Base-by-base conservation (phyloP, 1,140 invertebrate species). In the Neuroterus valhalla region DNA sequence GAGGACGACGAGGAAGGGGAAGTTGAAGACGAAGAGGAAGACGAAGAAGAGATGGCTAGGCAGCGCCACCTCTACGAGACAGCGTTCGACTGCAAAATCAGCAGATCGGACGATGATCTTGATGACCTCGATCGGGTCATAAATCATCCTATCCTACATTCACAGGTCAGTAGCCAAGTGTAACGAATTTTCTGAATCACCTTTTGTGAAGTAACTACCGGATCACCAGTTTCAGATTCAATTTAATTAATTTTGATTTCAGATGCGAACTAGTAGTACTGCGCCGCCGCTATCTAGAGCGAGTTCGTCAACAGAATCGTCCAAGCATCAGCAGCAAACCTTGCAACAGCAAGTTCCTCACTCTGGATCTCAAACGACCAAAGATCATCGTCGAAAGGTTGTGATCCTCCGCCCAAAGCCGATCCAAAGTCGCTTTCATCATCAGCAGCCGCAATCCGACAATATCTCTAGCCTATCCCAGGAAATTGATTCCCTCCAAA, bases 41-140 rank as follows among this genome's bases (percentile, higher is more conserved):
- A 71, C 6, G 80, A 79, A 81, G 91, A 92, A 87, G 90, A 91
- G 84, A 94, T 94, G 94, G 91, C 93, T 79, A 92, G 92, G 84
- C 93, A 94, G 81, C 92, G 94, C 80, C 94, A 95, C 86, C 92
- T 96, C 42, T 97, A 96, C 85, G 96, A 97, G 88, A 97, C 96
- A 45, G 96, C 96, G 48, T 97, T 97, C 88, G 96, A 96, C 86
- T 96, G 95, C 85, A 95, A 95, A 86, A 93, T 96, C 83, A 94
- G 92, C 81, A 93, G 94, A 52, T 96, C 94, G 11, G 94, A 96
- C 81, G 95, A 96, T 85, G 94, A 96, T 82, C 91, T 96, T 66
- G 95, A 96, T 82, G 94, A 95, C 79, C 92, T 95, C 23, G 94
- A 96, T 81, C 93, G 94, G 76, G 93, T 96, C 52, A 94, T 94